Evolutionary conservation across 2,888 invertebrate genomes (phyloP).

Genomic region (Melikaiella ostensackeni): DNA sequence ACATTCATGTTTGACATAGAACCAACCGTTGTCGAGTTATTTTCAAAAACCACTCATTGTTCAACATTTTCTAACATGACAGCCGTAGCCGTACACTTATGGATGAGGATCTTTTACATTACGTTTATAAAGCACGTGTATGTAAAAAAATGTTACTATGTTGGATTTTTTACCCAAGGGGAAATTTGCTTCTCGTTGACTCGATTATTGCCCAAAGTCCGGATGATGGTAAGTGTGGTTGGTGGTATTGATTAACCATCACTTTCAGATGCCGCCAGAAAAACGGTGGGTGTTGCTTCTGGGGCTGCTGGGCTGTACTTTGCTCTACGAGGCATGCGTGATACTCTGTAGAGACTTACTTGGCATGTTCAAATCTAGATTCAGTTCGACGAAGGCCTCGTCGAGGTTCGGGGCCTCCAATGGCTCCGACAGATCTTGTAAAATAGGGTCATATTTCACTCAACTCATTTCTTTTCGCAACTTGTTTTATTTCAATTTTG

Average conservation of each 20-base stretch:
- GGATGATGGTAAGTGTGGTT: slow-evolving; percentile 23
- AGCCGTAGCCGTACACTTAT: too few species aligned
- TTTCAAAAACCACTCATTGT: too few species aligned
- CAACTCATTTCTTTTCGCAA: neutral
- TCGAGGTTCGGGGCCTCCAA: slow-evolving; percentile 53
- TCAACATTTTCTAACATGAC: too few species aligned
- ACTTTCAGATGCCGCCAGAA: slow-evolving; percentile 72
- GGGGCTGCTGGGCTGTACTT: slow-evolving; percentile 59
- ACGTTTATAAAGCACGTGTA: too few species aligned
- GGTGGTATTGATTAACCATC: slow-evolving; percentile 76
- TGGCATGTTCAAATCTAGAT: slow-evolving; percentile 43
- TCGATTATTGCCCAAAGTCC: slow-evolving; percentile 45
- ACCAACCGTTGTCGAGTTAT: too few species aligned
- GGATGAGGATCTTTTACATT: too few species aligned
- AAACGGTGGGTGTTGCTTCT: slow-evolving; percentile 64
- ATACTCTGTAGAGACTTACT: slow-evolving; percentile 4
- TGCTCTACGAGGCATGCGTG: slow-evolving; percentile 49
- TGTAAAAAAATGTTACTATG: too few species aligned
- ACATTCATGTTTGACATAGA: too few species aligned
- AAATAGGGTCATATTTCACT: neutral
- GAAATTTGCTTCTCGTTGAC: too few species aligned
- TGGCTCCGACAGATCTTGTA: slow-evolving; percentile 48
- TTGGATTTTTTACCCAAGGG: too few species aligned
- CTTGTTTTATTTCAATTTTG: neutral
- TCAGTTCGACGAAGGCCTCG: slow-evolving; percentile 57